Conservation (phyloP, 2,113 vertebrate genomes). For the Periophthalmodon schlosseri region DNA sequence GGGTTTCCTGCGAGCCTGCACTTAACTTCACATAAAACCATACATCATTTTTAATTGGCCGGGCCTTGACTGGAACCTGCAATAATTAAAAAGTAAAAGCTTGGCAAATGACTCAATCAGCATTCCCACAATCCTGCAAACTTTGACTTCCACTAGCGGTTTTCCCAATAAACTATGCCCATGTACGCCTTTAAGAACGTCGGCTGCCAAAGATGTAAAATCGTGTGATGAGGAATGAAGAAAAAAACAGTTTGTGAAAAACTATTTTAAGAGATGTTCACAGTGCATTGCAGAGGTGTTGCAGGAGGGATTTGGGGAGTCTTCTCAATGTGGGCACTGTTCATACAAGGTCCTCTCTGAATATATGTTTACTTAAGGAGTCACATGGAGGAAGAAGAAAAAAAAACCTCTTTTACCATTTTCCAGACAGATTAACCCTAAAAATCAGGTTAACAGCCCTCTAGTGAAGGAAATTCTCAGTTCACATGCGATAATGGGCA, state of each 20-base stretch:
- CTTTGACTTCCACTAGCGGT: conserved; percentile 67
- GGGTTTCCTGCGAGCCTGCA: conserved; percentile 64
- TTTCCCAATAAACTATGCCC: conserved; percentile 63
- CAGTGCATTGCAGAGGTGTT: conserved; percentile 59
- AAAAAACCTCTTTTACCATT: conserved; percentile 54
- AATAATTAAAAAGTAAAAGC: conserved; percentile 75
- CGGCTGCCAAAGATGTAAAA: conserved; percentile 22
- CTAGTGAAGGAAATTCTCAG: conserved; percentile 65
- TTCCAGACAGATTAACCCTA: conserved; percentile 75
- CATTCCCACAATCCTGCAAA: conserved; percentile 55
- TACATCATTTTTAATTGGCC: conserved; percentile 89
- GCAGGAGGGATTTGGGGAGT: conserved; percentile 38
- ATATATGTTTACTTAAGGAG: conserved; percentile 70
- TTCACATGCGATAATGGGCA: conserved; percentile 48
- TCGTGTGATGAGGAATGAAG: conserved; percentile 14
- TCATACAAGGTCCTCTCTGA: conserved; percentile 59
- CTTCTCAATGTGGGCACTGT: conserved; percentile 70
- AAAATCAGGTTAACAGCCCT: conserved; percentile 72
- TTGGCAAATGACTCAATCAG: conserved; percentile 69
- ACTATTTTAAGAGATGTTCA: conserved; percentile 37
- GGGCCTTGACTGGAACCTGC: conserved; percentile 66
- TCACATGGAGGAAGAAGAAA: conserved; percentile 66
- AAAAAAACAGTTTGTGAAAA: neutral
- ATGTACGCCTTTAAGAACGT: conserved; percentile 33
- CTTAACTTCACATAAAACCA: conserved; percentile 72